Evolutionary conservation across 2,797 vertebrate genomes (phyloP).

Genomic region (Lutra lutra): DNA sequence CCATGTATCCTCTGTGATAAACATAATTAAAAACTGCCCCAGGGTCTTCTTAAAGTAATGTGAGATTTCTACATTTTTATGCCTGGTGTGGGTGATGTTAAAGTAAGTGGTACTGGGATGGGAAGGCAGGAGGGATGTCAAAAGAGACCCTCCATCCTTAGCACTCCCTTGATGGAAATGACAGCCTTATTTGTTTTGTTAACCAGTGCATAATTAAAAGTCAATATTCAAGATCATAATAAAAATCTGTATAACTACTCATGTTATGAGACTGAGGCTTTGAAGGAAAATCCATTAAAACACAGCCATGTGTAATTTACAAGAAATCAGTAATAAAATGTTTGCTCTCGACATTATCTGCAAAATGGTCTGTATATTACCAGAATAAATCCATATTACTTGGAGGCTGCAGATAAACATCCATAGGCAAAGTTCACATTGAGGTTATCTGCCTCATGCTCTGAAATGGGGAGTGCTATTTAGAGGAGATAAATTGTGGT

Average conservation of each 20-base stretch:
- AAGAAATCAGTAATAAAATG: conserved; percentile 82
- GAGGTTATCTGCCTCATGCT: conserved; percentile 87
- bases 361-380: conserved; percentile 80
- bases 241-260: conserved; percentile 79
- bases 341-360: conserved; percentile 83
- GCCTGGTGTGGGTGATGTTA: conserved; percentile 69
- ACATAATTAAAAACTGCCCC: conserved; percentile 71
- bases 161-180: conserved; percentile 75
- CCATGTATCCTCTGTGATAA: conserved; percentile 19
- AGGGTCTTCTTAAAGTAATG: conserved; percentile 65
- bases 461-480: conserved; percentile 80
- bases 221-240: conserved; percentile 82
- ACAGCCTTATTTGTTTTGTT: conserved; percentile 84
- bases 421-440: conserved; percentile 87
- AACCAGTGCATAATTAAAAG: conserved; percentile 88
- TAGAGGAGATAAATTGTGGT: conserved; percentile 86
- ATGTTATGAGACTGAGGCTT: conserved; percentile 74
- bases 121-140: conserved; percentile 61
- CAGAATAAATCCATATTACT: conserved; percentile 84
- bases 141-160: conserved; percentile 68
- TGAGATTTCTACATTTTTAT: conserved; percentile 75
- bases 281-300: conserved; percentile 78
- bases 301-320: conserved; percentile 80
- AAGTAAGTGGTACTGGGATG: neutral
- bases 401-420: conserved; percentile 84